These are phyloP conservation scores for Ardeotis arabs DNA, from an alignment of 2,113 vertebrate species.

Conservation along the genomic window DNA sequence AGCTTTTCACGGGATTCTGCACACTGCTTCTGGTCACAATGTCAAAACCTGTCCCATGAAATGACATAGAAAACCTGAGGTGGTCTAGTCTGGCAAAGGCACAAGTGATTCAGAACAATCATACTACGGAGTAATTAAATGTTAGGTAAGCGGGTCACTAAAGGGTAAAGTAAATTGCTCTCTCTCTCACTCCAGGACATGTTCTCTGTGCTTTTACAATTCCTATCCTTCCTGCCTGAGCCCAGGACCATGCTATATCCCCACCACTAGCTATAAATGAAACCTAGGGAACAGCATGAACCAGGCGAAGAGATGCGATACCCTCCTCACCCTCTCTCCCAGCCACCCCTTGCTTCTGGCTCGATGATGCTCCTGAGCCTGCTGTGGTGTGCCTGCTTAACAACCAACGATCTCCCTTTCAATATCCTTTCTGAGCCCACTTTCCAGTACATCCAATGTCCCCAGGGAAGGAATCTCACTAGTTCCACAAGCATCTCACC, in stretches of 20 bases:
- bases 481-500: background rate
- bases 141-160: background rate
- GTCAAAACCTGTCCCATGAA: background rate
- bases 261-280: background rate
- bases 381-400: background rate
- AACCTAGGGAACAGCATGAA: background rate
- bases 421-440: background rate
- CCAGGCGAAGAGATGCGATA: background rate
- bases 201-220: background rate
- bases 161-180: background rate
- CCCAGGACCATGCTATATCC: background rate
- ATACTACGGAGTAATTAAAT: background rate
- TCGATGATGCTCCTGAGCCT: background rate
- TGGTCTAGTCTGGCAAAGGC: background rate
- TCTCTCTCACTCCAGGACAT: background rate
- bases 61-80: background rate
- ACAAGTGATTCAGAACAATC: background rate
- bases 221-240: background rate
- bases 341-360: background rate
- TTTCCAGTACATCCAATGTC: background rate
- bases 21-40: background rate
- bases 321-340: accelerated
- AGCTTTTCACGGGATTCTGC: background rate
- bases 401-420: background rate
- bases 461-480: background rate